Evolutionary conservation across 2,888 invertebrate genomes (phyloP).

Genomic region (Colostygia pectinataria): DNA sequence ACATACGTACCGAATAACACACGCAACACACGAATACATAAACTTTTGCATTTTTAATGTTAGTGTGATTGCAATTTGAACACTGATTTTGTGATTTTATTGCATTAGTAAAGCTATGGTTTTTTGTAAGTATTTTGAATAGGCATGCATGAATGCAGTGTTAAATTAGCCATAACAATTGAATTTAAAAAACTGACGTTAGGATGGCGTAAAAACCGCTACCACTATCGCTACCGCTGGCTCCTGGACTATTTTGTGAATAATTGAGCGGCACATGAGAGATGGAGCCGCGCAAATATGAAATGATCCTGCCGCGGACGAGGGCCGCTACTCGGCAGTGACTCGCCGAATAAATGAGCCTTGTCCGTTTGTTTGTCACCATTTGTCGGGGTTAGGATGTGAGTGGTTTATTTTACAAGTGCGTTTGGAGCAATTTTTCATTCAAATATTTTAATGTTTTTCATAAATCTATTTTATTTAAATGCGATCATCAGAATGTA

Average conservation of each 20-base stretch:
- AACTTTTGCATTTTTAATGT: too few species aligned
- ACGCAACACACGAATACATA: too few species aligned
- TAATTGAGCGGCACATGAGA: slow-evolving; percentile 71
- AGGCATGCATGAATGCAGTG: too few species aligned
- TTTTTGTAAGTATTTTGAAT: too few species aligned
- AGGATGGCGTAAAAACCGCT: not conserved
- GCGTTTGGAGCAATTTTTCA: not conserved
- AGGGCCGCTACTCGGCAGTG: slow-evolving; percentile 44
- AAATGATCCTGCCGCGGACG: slow-evolving; percentile 67
- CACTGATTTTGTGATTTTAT: too few species aligned
- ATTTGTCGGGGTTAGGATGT: slow-evolving; percentile 14
- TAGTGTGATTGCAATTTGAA: too few species aligned
- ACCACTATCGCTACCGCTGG: not conserved
- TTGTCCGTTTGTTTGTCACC: slow-evolving; percentile 24
- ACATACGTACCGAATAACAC: too few species aligned
- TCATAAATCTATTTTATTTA: too few species aligned
- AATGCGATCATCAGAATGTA: too few species aligned
- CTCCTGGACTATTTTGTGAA: slow-evolving; percentile 52
- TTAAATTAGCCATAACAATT: too few species aligned
- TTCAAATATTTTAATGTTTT: not conserved
- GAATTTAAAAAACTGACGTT: not conserved
- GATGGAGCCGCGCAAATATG: slow-evolving; percentile 75
- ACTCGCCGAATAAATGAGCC: slow-evolving; percentile 21
- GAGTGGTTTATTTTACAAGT: slow-evolving; percentile 2
- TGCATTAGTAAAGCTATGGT: too few species aligned